Evolutionary conservation across 2,888 invertebrate genomes (phyloP).

Genomic region (Aporophyla nigra): DNA sequence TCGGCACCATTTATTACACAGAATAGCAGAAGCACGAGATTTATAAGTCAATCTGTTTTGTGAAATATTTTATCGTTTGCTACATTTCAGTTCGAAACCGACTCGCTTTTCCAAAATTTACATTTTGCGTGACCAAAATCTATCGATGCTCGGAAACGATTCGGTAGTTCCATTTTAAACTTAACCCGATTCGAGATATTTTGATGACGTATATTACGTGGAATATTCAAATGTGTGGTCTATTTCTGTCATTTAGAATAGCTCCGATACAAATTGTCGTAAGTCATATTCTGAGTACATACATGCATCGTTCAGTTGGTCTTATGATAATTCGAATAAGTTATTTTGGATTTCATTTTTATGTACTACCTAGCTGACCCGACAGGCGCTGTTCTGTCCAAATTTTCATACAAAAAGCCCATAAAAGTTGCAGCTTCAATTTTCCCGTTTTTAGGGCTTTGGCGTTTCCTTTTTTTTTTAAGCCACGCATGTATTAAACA

Average conservation of each 20-base stretch:
- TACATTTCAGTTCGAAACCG: constrained; percentile 53
- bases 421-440: too few species aligned
- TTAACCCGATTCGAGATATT: constrained; percentile 49
- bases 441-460: too few species aligned
- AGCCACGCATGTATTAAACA: too few species aligned
- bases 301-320: neutral
- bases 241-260: constrained; percentile 15
- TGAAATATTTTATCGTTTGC: constrained; percentile 66
- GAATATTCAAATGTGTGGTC: constrained; percentile 36
- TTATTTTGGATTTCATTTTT: neutral
- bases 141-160: constrained; percentile 49
- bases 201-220: constrained; percentile 31
- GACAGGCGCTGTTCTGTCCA: too few species aligned
- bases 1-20: constrained; percentile 45
- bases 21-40: constrained; percentile 51
- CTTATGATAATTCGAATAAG: neutral
- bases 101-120: constrained; percentile 62
- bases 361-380: neutral
- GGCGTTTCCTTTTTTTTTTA: too few species aligned
- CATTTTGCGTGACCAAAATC: constrained; percentile 67
- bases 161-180: constrained; percentile 56
- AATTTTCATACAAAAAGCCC: too few species aligned
- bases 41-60: constrained; percentile 68
- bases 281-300: neutral
- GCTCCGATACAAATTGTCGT: neutral